Conservation (phyloP, 2,113 vertebrate genomes). For the Nothoprocta pentlandii region DNA sequence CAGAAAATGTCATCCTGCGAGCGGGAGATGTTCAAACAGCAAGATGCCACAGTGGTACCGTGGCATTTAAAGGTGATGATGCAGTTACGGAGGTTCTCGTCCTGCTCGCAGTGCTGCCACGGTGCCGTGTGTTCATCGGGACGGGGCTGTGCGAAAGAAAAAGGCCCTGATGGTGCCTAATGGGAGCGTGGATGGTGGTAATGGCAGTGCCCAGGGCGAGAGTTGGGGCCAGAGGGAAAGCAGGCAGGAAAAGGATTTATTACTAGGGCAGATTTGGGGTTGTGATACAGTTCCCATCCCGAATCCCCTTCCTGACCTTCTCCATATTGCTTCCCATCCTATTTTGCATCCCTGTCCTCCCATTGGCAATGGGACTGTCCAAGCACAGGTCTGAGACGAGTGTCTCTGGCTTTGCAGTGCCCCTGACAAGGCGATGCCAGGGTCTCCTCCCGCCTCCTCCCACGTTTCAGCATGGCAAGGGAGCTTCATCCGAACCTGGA, state of each 20-base stretch:
- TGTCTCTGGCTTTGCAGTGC: accelerated
- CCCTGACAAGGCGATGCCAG: background rate
- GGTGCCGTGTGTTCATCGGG: background rate
- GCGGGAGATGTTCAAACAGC: conserved; percentile 58
- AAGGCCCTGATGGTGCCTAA: background rate
- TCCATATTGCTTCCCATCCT: background rate
- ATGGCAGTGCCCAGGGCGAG: background rate
- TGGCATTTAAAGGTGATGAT: conserved; percentile 67
- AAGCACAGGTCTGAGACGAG: too few species aligned
- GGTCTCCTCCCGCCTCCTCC: background rate
- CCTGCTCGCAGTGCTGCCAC: background rate
- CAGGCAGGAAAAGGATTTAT: background rate
- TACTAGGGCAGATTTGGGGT: background rate
- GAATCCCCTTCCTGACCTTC: background rate
- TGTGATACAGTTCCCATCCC: background rate
- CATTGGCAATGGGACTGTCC: too few species aligned
- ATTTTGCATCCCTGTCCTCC: background rate
- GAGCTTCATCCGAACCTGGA: background rate
- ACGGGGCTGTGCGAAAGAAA: background rate
- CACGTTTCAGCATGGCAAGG: accelerated
- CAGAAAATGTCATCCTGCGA: conserved; percentile 41
- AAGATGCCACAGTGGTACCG: conserved; percentile 60
- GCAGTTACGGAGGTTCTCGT: conserved; percentile 44
- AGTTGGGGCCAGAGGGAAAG: accelerated
- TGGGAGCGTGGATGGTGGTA: background rate